Evolutionary conservation across 2,797 vertebrate genomes (phyloP).

Genomic region (Pogonophryne albipinna): DNA sequence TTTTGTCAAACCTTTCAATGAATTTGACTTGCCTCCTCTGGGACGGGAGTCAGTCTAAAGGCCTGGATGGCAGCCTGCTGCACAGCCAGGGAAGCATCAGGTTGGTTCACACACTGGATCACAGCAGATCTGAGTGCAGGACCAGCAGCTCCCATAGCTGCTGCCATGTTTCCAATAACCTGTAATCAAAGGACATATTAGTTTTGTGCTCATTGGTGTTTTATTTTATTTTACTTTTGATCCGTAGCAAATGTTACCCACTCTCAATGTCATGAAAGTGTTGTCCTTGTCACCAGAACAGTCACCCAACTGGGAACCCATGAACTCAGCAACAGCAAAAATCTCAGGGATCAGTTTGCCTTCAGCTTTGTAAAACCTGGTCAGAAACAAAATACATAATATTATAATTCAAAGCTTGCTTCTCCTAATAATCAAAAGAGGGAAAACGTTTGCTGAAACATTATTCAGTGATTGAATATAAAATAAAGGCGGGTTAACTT

Average conservation of each 20-base stretch:
- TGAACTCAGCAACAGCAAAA: constrained; percentile 86
- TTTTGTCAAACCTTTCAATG: background rate
- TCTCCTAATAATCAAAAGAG: background rate
- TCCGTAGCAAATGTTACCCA: constrained; percentile 67
- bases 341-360: constrained; percentile 85
- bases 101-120: constrained; percentile 88
- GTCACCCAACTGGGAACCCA: constrained; percentile 86
- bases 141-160: constrained; percentile 84
- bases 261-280: constrained; percentile 90
- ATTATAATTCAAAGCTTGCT: background rate
- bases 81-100: constrained; percentile 82
- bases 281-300: constrained; percentile 88
- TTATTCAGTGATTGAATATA: background rate
- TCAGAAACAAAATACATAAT: background rate
- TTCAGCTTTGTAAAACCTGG: constrained; percentile 85
- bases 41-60: constrained; percentile 88
- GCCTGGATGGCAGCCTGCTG: constrained; percentile 96
- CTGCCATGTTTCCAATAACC: constrained; percentile 97
- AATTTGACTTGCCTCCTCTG: constrained; percentile 86
- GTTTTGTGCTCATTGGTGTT: background rate
- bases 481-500: background rate
- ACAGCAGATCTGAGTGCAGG: constrained; percentile 86
- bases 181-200: constrained; percentile 59
- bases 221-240: background rate
- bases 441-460: background rate